Conservation (phyloP, 2,888 invertebrate genomes). For the Hybos culiciformis region DNA sequence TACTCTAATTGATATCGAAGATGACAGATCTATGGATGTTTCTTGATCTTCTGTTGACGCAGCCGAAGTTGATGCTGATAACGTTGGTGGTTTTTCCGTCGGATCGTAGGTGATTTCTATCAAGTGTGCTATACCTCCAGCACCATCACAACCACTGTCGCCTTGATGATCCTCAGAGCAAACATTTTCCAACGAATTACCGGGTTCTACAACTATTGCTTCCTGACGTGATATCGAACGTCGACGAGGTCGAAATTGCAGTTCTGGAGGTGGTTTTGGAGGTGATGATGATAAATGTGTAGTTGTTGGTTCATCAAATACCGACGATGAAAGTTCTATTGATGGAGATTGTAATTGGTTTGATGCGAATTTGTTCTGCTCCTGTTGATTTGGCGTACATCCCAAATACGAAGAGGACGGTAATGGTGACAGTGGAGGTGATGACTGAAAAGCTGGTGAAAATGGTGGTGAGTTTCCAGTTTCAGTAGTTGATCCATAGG, state of each 20-base stretch:
- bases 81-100: not conserved
- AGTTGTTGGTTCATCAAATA: conserved; percentile 10
- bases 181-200: conserved; percentile 56
- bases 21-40: conserved; percentile 23
- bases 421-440: conserved; percentile 23
- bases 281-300: conserved; percentile 13
- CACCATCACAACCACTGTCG: conserved; percentile 18
- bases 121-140: not conserved
- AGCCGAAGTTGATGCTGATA: conserved; percentile 14
- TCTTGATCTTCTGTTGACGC: not conserved
- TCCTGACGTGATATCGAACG: conserved; percentile 70
- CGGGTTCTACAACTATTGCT: conserved; percentile 65
- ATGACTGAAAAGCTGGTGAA: conserved; percentile 27
- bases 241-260: conserved; percentile 41
- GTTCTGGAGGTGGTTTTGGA: conserved; percentile 20
- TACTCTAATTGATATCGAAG: conserved; percentile 30
- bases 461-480: conserved; percentile 28
- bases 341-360: conserved; percentile 39
- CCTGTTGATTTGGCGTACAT: conserved; percentile 10
- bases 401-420: conserved; percentile 20
- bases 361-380: not conserved
- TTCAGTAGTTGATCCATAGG: too few species aligned
- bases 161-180: conserved; percentile 36
- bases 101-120: not conserved
- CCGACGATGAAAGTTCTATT: conserved; percentile 41